Evolutionary conservation across 2,888 invertebrate genomes (phyloP).

Genomic region (Pseudolycoriella hygida): DNA sequence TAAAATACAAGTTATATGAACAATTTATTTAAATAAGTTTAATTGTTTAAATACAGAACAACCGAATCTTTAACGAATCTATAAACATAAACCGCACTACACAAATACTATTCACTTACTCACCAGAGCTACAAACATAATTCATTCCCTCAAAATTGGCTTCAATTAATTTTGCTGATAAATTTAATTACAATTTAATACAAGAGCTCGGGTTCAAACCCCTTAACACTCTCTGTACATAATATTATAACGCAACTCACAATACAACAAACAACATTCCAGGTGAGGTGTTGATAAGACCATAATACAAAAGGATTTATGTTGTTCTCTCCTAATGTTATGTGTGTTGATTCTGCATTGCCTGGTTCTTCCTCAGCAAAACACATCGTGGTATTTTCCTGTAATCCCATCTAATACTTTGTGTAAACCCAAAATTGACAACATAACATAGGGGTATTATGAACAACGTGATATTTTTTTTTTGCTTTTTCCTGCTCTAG

Average conservation of each 20-base stretch:
- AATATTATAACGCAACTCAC: neutral
- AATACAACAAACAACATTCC: neutral
- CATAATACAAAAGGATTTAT: conserved; percentile 4
- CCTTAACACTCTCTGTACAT: neutral
- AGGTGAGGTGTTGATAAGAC: conserved; percentile 5
- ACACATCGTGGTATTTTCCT: conserved; percentile 1
- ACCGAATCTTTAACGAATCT: no score
- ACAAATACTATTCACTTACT: neutral
- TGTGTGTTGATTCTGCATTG: neutral
- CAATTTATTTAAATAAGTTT: no score
- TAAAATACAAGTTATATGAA: no score
- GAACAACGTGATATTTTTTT: neutral
- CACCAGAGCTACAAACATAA: neutral
- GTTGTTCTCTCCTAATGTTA: neutral
- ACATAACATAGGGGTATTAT: neutral
- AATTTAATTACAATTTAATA: conserved; percentile 3
- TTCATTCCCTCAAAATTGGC: neutral
- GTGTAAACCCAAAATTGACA: conserved; percentile 4
- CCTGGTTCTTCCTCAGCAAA: neutral
- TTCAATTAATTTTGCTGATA: conserved; percentile 1
- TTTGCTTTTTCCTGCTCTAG: neutral
- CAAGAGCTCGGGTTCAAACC: neutral
- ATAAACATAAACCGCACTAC: no score
- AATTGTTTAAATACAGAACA: no score
- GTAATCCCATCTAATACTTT: conserved; percentile 3